A percentile compares a stretch with the other conserved stretches of the same genome.
phyloP scores from a whole-genome alignment of 2,888 invertebrate species.

The Thymelicus lineola region DNA sequence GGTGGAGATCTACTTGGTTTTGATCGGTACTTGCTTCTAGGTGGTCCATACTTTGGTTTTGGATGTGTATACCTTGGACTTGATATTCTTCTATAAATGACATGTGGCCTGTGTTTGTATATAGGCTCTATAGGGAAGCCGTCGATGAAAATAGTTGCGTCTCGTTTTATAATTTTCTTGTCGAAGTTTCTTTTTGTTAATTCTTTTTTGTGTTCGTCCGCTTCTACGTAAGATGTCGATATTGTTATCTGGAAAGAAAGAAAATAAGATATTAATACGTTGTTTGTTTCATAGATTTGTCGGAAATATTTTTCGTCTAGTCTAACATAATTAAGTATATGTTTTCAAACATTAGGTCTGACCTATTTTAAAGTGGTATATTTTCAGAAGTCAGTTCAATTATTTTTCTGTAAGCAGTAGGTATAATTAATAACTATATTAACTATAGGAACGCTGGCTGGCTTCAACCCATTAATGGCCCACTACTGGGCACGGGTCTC shows the following conservation, averaged over 20 bases:
- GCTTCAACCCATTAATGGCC: too few species aligned
- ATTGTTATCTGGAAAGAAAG: slow-evolving; percentile 67
- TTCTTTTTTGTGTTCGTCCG: slow-evolving; percentile 49
- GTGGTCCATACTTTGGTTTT: slow-evolving; percentile 54
- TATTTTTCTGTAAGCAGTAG: too few species aligned
- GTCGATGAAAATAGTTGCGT: slow-evolving; percentile 63
- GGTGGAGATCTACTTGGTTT: slow-evolving; percentile 54
- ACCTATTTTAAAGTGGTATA: too few species aligned
- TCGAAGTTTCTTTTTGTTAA: slow-evolving; percentile 45
- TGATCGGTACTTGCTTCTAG: slow-evolving; percentile 53
- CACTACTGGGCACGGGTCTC: too few species aligned
- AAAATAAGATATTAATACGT: slow-evolving; percentile 16
- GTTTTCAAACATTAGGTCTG: too few species aligned
- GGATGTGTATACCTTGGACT: slow-evolving; percentile 52
- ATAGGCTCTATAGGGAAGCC: slow-evolving; percentile 55
- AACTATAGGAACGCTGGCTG: too few species aligned
- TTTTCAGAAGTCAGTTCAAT: too few species aligned
- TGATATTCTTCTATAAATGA: slow-evolving; percentile 61
- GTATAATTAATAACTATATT: too few species aligned
- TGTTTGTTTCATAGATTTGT: background rate
- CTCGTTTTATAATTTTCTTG: slow-evolving; percentile 56
- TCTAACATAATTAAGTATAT: too few species aligned
- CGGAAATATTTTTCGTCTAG: too few species aligned
- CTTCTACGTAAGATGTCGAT: slow-evolving; percentile 54
- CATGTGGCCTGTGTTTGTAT: slow-evolving; percentile 57